Conservation (phyloP, 2,797 vertebrate genomes). For the Urophycis tenuis region DNA sequence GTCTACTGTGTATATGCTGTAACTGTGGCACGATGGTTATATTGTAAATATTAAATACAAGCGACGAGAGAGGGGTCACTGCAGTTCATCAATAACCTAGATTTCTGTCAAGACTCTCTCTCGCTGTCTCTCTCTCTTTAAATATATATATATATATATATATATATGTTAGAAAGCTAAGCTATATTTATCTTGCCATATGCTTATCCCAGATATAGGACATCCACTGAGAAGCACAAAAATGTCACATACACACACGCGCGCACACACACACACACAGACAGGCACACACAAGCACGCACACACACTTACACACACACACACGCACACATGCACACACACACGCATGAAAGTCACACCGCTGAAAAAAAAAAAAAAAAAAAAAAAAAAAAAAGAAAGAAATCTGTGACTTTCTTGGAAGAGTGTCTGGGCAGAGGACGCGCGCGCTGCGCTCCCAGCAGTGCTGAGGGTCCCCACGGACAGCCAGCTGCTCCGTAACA, state of each 20-base stretch:
- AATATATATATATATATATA: not conserved
- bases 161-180: not conserved
- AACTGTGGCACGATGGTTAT: too few species aligned
- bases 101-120: too few species aligned
- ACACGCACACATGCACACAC: not conserved
- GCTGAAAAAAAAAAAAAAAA: conserved; percentile 22
- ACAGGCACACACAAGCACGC: not conserved
- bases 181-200: not conserved
- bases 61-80: too few species aligned
- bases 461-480: conserved; percentile 47
- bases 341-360: not conserved
- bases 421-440: conserved; percentile 43
- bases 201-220: not conserved
- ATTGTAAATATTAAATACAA: too few species aligned
- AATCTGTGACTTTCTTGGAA: conserved; percentile 46
- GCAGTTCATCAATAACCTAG: too few species aligned
- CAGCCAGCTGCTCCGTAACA: conserved; percentile 62
- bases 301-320: not conserved
- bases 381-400: conserved; percentile 10
- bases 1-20: too few species aligned
- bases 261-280: not conserved
- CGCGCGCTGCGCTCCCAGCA: conserved; percentile 49
- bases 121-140: too few species aligned
- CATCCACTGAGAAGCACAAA: not conserved
- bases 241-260: not conserved